Evolutionary conservation across 1,140 invertebrate genomes (phyloP).

Genomic region (Archivesica marissinica): DNA sequence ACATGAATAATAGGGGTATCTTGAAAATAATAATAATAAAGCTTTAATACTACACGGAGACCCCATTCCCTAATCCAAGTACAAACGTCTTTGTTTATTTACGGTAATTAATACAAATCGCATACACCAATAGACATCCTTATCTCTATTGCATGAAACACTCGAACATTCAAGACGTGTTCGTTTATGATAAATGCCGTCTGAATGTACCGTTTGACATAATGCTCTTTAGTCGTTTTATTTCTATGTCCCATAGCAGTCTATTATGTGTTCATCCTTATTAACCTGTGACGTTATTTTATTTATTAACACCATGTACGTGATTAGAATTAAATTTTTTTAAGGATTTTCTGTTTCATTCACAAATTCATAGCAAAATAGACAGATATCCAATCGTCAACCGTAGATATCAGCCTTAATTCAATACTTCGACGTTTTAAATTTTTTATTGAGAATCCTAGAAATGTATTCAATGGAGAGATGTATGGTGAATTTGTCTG

Average conservation of each 20-base stretch:
- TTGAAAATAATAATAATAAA: too few species aligned
- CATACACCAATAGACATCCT: too few species aligned
- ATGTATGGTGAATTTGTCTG: too few species aligned
- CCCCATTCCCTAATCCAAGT: too few species aligned
- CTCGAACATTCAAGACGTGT: too few species aligned
- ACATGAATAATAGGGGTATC: too few species aligned
- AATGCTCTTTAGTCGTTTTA: neutral
- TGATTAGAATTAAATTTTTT: neutral
- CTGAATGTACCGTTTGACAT: neutral
- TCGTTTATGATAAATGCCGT: too few species aligned
- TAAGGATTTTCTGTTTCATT: neutral
- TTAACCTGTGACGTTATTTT: neutral
- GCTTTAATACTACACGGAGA: too few species aligned
- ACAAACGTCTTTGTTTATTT: too few species aligned
- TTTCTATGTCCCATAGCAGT: neutral
- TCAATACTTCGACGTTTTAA: neutral
- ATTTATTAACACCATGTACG: neutral
- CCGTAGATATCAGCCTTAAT: neutral
- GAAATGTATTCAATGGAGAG: neutral
- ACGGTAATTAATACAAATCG: too few species aligned
- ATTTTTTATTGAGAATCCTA: neutral
- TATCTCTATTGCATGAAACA: too few species aligned
- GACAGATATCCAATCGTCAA: neutral
- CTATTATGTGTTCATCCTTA: too few species aligned
- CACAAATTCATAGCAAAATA: neutral